Evolutionary conservation across 1,140 invertebrate genomes (phyloP).

Genomic region (Hylaeus volcanicus): DNA sequence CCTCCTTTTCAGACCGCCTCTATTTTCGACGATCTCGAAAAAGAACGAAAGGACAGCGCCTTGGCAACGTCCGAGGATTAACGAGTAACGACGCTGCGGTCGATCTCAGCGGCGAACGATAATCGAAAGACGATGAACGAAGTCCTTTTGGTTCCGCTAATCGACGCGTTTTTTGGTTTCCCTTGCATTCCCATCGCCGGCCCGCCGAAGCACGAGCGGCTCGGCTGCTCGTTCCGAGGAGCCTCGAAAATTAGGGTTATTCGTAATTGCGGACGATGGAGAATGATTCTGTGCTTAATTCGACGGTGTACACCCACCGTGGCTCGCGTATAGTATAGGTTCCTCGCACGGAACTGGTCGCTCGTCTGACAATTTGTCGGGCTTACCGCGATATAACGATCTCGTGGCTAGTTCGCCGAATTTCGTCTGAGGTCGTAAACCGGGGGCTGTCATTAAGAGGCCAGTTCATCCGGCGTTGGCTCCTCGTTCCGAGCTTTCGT

Average conservation of each 20-base stretch:
- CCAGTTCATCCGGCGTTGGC: slow-evolving; percentile 16
- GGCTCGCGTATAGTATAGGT: background rate
- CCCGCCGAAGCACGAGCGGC: background rate
- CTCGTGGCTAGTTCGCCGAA: slow-evolving; percentile 60
- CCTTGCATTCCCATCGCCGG: background rate
- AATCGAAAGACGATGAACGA: background rate
- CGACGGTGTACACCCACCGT: slow-evolving; percentile 17
- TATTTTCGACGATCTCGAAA: background rate
- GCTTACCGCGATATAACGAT: slow-evolving; percentile 52
- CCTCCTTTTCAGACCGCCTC: too few species aligned
- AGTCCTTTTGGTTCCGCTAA: background rate
- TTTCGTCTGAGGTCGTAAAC: slow-evolving; percentile 64
- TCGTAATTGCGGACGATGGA: slow-evolving; percentile 50
- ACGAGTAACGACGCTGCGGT: background rate
- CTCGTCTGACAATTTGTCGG: slow-evolving; percentile 45
- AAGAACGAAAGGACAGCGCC: background rate
- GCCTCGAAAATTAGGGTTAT: slow-evolving; percentile 47
- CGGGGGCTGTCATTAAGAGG: slow-evolving; percentile 61
- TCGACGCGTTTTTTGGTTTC: slow-evolving; percentile 12
- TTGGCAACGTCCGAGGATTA: background rate
- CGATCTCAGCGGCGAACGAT: background rate
- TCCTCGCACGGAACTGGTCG: background rate
- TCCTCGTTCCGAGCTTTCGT: background rate
- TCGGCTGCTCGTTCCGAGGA: slow-evolving; percentile 20
- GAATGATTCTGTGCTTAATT: slow-evolving; percentile 49